Evolutionary conservation across 1,140 invertebrate species (phyloP), one percentile per base, ranked within the genome.

Genomic region (Drosophila cardini): DNA sequence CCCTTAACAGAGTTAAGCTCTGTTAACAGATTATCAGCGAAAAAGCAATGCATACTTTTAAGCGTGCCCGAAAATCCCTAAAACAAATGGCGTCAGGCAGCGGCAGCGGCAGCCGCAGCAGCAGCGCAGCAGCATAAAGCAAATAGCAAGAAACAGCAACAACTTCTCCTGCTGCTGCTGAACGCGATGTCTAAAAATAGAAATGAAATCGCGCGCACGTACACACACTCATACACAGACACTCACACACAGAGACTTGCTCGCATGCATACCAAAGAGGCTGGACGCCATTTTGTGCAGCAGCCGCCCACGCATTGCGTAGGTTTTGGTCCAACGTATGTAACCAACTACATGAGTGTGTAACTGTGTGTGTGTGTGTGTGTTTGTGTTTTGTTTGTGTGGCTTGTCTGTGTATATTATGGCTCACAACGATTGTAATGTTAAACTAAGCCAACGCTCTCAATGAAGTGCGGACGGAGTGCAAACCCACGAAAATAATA

Each of bases 171-270:
- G 52, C 53, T 57, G 78, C 81, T 86, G 75, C 67, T 75, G 43
- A 73, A 77, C 73, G 80, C 71, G 64, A 55, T 62, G 58, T 87
- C 83, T 87, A 87, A 87, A 87, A 87, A 87, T 87, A 87, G 79
- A 89, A 79, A 83, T 83, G 84, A 87, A 87, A 83, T 89, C 76
- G 83, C 83, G 83, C 83, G 65, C 84, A 86, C 83, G 79, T 79
- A 83, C 84, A 69, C 68, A 55, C 46, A 53, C 36, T 40, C 30
- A 50, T 10, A 50, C 38, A 61, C 30, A 56, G 26, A 60, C 50
- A 60, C 50, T 72, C 30, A 43, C 34, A 53, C 18, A 42, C 10
- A 56, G 32, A 43, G n/a, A 53, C 34, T 32, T 48, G 34, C 76
- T 58, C 34, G 43, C 73, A 63, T 83, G 82, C 84, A 83, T 69